Evolutionary conservation across 92 coral and sea anemone genomes (phyloP), one percentile per base, ranked within the genome.

Genomic region (Phymanthus crucifer): DNA sequence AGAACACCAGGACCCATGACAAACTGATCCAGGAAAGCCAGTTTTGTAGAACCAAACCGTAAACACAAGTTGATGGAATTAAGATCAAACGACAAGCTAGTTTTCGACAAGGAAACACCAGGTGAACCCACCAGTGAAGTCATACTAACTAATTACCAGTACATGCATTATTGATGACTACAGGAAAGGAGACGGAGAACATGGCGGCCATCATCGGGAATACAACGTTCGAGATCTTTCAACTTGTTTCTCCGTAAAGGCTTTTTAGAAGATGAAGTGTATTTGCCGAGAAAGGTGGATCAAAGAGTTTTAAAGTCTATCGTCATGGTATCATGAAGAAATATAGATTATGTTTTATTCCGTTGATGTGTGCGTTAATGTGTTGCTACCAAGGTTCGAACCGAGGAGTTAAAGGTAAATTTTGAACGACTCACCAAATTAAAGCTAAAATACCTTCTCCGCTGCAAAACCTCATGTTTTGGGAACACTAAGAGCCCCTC

Each of bases 281-380:
- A 40, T 21, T 32, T 18, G 61, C 68, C 79, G 77, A 71, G 68
- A 87, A 73, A 76, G 84, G 73, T 66, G 84, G 77, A 58, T 61
- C 46, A 12, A 32, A 64, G 32, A 40, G 34, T 24, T 64, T 11
- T 87, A 65, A 48, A 66, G 74, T 74, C 46, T 66, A 84, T 84
- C 86, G 84, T 71, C 91, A 92, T 92, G 97, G 97, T 89, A 92
- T 74, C 90, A 92, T 92, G 97, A 89, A 73, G 91, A 31, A 72
- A 12, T 61, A 58, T 24, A 71, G 58, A 61, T 27, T 52, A 34
- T 48, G 46, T 37, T 40, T 81, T 64, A 16, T 73, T 67, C 65
- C 74, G 73, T 72, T 82, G 11, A 61, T 73, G 36, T 27, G 70
- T 56, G 54, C 64, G 47, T 26, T 50, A 18, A 52, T 76, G 40